A percentile compares a stretch with the other conserved stretches of the same genome.
phyloP scores from a whole-genome alignment of 2,797 vertebrate genomes.

The Acridotheres tristis region DNA sequence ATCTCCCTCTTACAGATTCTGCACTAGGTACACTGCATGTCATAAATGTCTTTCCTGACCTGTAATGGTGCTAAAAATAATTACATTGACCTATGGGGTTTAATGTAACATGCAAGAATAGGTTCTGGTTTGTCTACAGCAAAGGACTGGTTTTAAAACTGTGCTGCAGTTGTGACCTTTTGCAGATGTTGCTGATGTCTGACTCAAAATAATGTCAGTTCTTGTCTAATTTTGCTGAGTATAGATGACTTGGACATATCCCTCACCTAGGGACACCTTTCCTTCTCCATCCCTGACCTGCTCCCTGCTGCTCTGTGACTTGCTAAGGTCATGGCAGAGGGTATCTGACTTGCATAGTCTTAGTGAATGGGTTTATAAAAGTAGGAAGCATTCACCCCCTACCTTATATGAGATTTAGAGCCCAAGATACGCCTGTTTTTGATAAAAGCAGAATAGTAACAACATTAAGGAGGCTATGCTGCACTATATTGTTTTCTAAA shows the following conservation, averaged over 20 bases:
- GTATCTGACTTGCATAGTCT: not conserved
- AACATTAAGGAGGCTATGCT: not conserved
- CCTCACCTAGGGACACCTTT: not conserved
- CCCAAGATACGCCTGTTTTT: not conserved
- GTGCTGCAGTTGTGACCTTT: not conserved
- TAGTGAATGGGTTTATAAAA: not conserved
- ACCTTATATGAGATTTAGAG: not conserved
- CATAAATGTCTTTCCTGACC: not conserved
- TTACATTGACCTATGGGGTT: not conserved
- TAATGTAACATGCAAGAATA: not conserved
- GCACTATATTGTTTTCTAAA: not conserved
- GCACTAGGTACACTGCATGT: not conserved
- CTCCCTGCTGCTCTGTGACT: not conserved
- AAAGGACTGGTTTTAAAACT: not conserved
- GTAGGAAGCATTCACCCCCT: not conserved
- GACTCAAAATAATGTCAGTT: not conserved
- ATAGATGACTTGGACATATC: not conserved
- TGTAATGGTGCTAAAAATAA: slow-evolving; percentile 8
- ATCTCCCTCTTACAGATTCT: not conserved
- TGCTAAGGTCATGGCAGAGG: not conserved
- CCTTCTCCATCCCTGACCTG: not conserved
- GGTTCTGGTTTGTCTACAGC: not conserved
- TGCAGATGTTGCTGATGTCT: not conserved
- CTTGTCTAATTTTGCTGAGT: not conserved
- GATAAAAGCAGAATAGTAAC: not conserved